Evolutionary conservation across 2,113 vertebrate species (phyloP).

Genomic region (Tupaia chinensis): DNA sequence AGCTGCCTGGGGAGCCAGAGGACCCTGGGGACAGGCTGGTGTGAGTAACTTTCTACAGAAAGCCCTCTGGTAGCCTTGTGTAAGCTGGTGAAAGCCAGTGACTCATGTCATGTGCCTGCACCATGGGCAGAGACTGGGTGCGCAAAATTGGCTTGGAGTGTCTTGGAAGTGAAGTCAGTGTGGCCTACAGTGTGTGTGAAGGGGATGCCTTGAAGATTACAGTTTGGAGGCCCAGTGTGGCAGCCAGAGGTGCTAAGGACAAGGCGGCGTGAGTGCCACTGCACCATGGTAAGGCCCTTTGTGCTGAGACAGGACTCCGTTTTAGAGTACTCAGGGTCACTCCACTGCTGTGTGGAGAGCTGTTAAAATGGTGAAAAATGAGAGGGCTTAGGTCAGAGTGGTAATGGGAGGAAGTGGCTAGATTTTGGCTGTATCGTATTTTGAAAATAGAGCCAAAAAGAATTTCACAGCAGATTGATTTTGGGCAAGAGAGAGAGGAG

Average conservation of each 20-base stretch:
- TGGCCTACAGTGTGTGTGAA: not conserved
- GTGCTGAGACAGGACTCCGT: not conserved
- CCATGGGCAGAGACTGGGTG: not conserved
- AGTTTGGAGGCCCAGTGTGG: not conserved
- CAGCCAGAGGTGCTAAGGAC: not conserved
- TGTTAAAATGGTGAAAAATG: not conserved
- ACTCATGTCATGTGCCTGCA: not conserved
- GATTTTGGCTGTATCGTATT: not conserved
- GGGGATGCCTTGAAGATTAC: not conserved
- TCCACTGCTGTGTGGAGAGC: not conserved
- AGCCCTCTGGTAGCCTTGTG: not conserved
- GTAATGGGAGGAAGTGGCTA: not conserved
- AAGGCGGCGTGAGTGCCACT: not conserved
- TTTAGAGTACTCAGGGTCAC: not conserved
- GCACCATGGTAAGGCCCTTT: not conserved
- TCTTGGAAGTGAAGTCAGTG: not conserved
- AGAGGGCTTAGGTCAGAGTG: not conserved
- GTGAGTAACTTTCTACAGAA: not conserved
- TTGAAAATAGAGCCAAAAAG: not conserved
- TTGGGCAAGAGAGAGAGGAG: not conserved
- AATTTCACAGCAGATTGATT: slow-evolving; percentile 12
- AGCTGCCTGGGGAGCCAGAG: not conserved
- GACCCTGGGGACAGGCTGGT: not conserved
- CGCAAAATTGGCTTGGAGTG: not conserved
- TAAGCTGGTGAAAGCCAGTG: not conserved